A percentile compares a stretch with the other conserved stretches of the same genome.
phyloP scores from a whole-genome alignment of 1,140 invertebrate genomes.

The Zaprionus ghesquierei region DNA sequence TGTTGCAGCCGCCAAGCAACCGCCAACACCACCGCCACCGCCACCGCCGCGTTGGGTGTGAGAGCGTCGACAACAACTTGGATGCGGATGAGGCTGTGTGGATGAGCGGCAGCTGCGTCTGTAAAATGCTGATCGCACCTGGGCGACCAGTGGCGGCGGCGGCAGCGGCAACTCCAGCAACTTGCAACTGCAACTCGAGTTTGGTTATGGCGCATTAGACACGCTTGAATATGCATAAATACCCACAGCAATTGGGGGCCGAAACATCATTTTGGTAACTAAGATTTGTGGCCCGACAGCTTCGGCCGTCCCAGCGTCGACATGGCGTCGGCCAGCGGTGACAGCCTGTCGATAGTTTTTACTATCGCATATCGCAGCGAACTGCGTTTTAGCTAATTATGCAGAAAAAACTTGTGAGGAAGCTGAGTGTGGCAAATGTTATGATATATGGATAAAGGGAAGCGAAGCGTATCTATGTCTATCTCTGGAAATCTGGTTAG shows the following conservation, averaged over 20 bases:
- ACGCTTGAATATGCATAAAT: conserved; percentile 41
- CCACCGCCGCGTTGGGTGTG: conserved; percentile 27
- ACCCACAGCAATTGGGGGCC: conserved; percentile 23
- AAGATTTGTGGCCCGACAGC: neutral
- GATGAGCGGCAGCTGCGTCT: conserved; percentile 33
- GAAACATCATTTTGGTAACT: conserved; percentile 15
- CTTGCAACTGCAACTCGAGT: conserved; percentile 8
- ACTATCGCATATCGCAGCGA: neutral
- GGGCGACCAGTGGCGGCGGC: conserved; percentile 34
- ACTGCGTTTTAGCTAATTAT: neutral
- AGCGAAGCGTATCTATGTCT: neutral
- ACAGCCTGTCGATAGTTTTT: conserved; percentile 3
- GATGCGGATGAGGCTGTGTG: neutral
- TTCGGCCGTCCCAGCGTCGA: neutral
- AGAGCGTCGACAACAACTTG: conserved; percentile 26
- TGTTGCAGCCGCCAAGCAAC: conserved; percentile 12
- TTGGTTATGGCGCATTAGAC: conserved; percentile 31
- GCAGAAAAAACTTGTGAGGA: neutral
- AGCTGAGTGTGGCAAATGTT: neutral
- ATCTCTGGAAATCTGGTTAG: no score
- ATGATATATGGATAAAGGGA: neutral
- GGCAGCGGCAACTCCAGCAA: neutral
- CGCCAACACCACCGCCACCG: no score
- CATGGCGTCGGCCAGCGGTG: neutral
- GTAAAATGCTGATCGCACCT: conserved; percentile 24